Conservation (phyloP, 2,113 vertebrate species). For the Apistogramma diplotaenia region DNA sequence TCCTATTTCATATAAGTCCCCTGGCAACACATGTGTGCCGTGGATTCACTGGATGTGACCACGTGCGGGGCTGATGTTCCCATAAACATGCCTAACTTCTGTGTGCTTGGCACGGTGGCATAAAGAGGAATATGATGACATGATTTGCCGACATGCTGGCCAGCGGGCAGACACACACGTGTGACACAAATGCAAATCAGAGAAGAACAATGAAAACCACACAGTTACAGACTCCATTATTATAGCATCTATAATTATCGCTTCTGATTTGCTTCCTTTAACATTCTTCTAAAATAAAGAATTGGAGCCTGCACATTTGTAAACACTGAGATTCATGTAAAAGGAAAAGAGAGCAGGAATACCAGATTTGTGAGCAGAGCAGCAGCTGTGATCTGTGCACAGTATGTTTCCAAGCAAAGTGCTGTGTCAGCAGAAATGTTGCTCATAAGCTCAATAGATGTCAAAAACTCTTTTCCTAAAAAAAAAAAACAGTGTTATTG, state of each 20-base stretch:
- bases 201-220: background rate
- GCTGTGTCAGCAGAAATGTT: background rate
- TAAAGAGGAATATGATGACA: background rate
- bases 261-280: background rate
- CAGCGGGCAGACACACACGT: background rate
- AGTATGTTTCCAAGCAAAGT: background rate
- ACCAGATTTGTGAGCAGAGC: background rate
- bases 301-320: background rate
- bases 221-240: background rate
- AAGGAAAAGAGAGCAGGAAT: background rate
- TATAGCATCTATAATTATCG: background rate
- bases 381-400: background rate
- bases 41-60: constrained; percentile 24
- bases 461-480: background rate
- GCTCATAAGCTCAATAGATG: background rate
- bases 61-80: constrained; percentile 43
- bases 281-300: background rate
- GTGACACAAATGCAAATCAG: background rate
- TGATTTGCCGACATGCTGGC: constrained; percentile 12
- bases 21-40: constrained; percentile 35
- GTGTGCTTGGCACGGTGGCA: background rate
- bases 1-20: constrained; percentile 67
- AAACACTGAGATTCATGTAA: constrained; percentile 1
- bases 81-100: constrained; percentile 8
- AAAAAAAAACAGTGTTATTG: background rate